Conservation (phyloP, 2,888 invertebrate genomes). For the Deladenus siricidicola region DNA sequence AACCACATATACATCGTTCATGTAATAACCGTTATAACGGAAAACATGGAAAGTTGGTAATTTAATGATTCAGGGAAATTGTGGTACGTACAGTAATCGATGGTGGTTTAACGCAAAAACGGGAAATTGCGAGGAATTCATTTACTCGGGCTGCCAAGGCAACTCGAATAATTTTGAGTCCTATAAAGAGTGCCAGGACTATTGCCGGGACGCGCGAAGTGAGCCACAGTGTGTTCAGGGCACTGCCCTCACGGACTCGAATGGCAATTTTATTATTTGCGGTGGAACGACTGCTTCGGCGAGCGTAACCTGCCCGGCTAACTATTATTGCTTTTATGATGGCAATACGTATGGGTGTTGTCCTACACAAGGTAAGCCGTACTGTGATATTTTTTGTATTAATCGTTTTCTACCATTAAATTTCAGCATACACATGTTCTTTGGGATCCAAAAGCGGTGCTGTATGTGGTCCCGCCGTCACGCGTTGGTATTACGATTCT, state of each 20-base stretch:
- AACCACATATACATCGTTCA: background rate
- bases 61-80: constrained; percentile 39
- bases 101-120: constrained; percentile 54
- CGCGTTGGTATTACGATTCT: constrained; percentile 51
- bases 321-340: constrained; percentile 53
- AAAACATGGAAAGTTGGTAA: background rate
- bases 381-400: background rate
- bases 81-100: constrained; percentile 50
- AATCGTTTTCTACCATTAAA: background rate
- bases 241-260: constrained; percentile 52
- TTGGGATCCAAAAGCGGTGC: constrained; percentile 50
- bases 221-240: constrained; percentile 53
- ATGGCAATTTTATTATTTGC: constrained; percentile 52
- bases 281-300: constrained; percentile 40
- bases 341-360: constrained; percentile 53
- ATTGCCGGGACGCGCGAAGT: constrained; percentile 49
- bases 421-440: constrained; percentile 51
- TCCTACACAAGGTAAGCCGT: constrained; percentile 42
- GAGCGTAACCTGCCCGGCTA: constrained; percentile 49
- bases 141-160: constrained; percentile 49
- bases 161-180: constrained; percentile 47
- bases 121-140: constrained; percentile 53
- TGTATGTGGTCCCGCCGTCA: constrained; percentile 51
- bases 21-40: too few species aligned
- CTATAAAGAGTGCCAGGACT: constrained; percentile 52